These are phyloP conservation scores for Crenuchus spilurus DNA, from an alignment of 2,797 vertebrate species.

Conservation along the genomic window DNA sequence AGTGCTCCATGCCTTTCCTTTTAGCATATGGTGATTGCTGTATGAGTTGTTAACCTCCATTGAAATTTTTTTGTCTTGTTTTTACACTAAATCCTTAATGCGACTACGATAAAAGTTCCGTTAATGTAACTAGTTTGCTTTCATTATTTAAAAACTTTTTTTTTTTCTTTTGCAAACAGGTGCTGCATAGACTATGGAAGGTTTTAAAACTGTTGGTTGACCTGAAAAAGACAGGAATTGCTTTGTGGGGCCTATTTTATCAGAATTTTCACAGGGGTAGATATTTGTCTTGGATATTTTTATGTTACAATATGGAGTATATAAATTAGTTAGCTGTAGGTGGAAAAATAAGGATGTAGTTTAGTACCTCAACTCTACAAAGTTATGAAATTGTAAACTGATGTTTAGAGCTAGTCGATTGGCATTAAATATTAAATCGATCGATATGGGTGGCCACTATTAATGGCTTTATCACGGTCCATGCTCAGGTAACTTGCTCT, in stretches of 20 bases:
- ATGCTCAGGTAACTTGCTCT: conserved; percentile 68
- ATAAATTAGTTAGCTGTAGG: conserved; percentile 78
- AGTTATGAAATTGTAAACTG: conserved; percentile 76
- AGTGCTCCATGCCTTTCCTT: conserved; percentile 13
- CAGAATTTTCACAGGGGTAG: conserved; percentile 49
- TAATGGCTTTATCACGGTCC: conserved; percentile 62
- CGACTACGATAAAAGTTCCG: conserved; percentile 45
- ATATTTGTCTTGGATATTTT: conserved; percentile 56
- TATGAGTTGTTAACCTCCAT: background rate
- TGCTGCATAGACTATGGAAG: conserved; percentile 30
- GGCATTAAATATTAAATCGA: conserved; percentile 19
- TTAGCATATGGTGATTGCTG: background rate
- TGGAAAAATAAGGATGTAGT: conserved; percentile 74
- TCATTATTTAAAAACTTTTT: background rate
- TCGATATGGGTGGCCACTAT: conserved; percentile 54
- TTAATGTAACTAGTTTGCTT: conserved; percentile 43
- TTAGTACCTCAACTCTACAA: conserved; percentile 77
- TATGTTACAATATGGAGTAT: conserved; percentile 70
- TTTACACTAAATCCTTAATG: conserved; percentile 4
- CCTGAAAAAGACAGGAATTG: conserved; percentile 20
- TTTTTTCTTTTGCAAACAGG: background rate
- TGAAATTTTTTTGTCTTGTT: conserved; percentile 35
- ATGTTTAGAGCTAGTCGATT: conserved; percentile 47
- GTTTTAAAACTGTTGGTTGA: conserved; percentile 9
- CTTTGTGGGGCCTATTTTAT: conserved; percentile 64